Evolutionary conservation across 2,888 invertebrate genomes (phyloP), one percentile per base, ranked within the genome.

Genomic region (Hemaris fuciformis): DNA sequence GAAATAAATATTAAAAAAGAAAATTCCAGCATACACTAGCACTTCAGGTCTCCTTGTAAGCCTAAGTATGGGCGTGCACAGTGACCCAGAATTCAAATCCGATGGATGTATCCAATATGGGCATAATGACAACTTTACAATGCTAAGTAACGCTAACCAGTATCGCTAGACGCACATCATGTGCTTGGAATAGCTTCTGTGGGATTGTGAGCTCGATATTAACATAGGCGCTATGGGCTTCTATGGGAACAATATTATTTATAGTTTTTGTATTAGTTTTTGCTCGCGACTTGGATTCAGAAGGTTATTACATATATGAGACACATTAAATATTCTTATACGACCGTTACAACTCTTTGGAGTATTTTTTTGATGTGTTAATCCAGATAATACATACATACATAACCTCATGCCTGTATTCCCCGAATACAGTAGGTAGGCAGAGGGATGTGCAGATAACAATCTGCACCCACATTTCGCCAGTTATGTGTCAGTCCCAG

Each of bases 21-120:
- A 25, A 48, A 41, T 22, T 18, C 46, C 15, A 38, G 18, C 4
- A 53, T 18, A 10, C 8, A 8, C 20, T 45, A 23, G 23, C 46
- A 22, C n/a, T 18, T 58, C 64, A 31, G 18, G 38, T 62, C 41
- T 59, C 58, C 53, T 62, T 60, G 63, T 34, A 48, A 38, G 58
- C 56, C 64, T 61, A 62, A 42, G 41, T 59, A 65, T 61, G 61
- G 62, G 3, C 23, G 53, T 34, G 57, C 60, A 22, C 38, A 60
- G 62, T 62, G 67, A 64, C 61, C 64, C 41, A 61, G 63, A 61
- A 61, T 61, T 48, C 61, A 61, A 63, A 63, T 59, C 13, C 59
- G 59, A 62, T 62, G 59, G 18, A 57, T 59, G 62, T 31, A 45
- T n/a, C 45, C 31, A 57, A 25, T 62, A 62, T 62, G 58, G 53